These are phyloP conservation scores for Drosophila robusta DNA, from an alignment of 2,888 invertebrate genomes.

Conservation along the genomic window DNA sequence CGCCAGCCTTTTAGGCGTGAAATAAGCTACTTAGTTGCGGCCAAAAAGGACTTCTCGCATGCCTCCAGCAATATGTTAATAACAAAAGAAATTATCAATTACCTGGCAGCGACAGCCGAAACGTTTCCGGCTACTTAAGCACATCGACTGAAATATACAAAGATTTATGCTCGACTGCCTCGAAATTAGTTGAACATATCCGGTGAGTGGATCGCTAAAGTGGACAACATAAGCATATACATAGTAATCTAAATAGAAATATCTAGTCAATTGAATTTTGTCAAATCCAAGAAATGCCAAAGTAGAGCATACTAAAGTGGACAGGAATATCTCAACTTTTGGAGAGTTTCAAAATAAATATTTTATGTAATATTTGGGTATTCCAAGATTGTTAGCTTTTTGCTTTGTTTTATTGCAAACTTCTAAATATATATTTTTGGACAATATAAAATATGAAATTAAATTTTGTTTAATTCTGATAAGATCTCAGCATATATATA, in stretches of 20 bases:
- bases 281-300: too few relatives aligned
- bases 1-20: constrained; percentile 54
- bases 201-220: constrained; percentile 8
- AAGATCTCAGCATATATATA: too few relatives aligned
- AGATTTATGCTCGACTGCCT: constrained; percentile 25
- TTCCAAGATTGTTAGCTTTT: too few relatives aligned
- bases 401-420: too few relatives aligned
- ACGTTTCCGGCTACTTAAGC: constrained; percentile 34
- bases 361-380: too few relatives aligned
- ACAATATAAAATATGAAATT: too few relatives aligned
- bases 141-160: constrained; percentile 8
- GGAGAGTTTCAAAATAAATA: too few relatives aligned
- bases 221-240: not conserved
- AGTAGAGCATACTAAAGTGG: too few relatives aligned
- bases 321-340: too few relatives aligned
- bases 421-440: too few relatives aligned
- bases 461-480: too few relatives aligned
- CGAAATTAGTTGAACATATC: constrained; percentile 6
- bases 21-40: constrained; percentile 61
- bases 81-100: constrained; percentile 65
- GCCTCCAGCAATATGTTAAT: constrained; percentile 60
- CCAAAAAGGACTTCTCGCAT: constrained; percentile 5
- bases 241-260: not conserved
- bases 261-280: too few relatives aligned
- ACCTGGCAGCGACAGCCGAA: constrained; percentile 50